phyloP scores from a whole-genome alignment of 2,113 vertebrate genomes.

The Triplophysa rosa region DNA sequence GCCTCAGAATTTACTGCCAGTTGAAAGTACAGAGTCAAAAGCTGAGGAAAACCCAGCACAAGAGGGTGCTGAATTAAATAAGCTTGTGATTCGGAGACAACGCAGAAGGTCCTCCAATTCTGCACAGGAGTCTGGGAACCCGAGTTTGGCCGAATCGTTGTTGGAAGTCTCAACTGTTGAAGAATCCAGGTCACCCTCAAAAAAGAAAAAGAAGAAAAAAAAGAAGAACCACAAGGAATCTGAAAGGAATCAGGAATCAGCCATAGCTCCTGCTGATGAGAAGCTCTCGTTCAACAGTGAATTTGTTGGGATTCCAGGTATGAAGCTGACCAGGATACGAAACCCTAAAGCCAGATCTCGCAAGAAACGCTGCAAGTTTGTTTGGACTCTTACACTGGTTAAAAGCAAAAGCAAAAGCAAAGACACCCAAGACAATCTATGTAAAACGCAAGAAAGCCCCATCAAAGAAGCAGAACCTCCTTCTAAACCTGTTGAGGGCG shows the following conservation, averaged over 20 bases:
- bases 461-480: slow-evolving; percentile 31
- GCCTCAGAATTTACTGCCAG: slow-evolving; percentile 53
- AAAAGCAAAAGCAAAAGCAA: slow-evolving; percentile 57
- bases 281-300: slow-evolving; percentile 56
- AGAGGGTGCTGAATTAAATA: slow-evolving; percentile 57
- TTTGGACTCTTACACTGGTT: slow-evolving; percentile 75
- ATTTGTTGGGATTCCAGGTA: slow-evolving; percentile 65
- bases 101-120: slow-evolving; percentile 52
- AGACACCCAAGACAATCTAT: slow-evolving; percentile 35
- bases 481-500: slow-evolving; percentile 10
- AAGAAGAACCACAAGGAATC: slow-evolving; percentile 66
- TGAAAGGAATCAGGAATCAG: slow-evolving; percentile 52
- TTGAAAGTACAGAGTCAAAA: slow-evolving; percentile 59
- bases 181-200: slow-evolving; percentile 55
- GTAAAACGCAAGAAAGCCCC: slow-evolving; percentile 52
- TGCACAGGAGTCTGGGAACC: slow-evolving; percentile 56
- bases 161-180: slow-evolving; percentile 57
- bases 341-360: slow-evolving; percentile 73
- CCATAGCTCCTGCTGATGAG: slow-evolving; percentile 48
- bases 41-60: slow-evolving; percentile 58
- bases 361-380: slow-evolving; percentile 74
- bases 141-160: slow-evolving; percentile 53
- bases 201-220: slow-evolving; percentile 57
- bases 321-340: slow-evolving; percentile 70
- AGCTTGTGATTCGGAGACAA: slow-evolving; percentile 64